phyloP scores from a whole-genome alignment of 2,888 invertebrate genomes.

The Hyalella azteca region DNA sequence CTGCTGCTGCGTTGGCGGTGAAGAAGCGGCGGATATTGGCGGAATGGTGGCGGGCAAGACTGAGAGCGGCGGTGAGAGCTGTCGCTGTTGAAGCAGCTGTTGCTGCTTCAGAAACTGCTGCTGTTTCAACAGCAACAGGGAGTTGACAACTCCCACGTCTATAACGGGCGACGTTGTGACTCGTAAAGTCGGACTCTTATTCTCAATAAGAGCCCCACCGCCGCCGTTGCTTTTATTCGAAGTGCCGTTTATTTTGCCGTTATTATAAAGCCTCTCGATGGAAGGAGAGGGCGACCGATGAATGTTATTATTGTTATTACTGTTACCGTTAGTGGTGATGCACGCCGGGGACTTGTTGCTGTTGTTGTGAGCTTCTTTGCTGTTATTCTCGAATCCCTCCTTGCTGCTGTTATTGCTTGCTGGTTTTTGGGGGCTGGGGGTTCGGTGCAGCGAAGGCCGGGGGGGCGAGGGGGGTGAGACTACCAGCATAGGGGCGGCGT shows the following conservation, averaged over 20 bases:
- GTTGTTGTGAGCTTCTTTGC: neutral
- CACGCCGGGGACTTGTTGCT: neutral
- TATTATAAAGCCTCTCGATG: neutral
- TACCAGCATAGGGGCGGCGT: slow-evolving; percentile 45
- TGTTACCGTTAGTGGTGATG: slow-evolving; percentile 29
- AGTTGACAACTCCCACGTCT: slow-evolving; percentile 33
- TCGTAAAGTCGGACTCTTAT: slow-evolving; percentile 19
- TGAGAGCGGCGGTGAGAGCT: slow-evolving; percentile 32
- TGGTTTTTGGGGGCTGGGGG: slow-evolving; percentile 35
- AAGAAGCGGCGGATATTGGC: slow-evolving; percentile 24
- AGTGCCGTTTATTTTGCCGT: slow-evolving; percentile 30
- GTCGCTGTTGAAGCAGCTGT: slow-evolving; percentile 17
- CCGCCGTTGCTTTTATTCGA: slow-evolving; percentile 6
- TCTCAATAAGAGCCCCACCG: neutral
- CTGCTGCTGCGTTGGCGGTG: neutral
- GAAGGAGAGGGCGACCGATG: slow-evolving; percentile 21
- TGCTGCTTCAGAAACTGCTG: slow-evolving; percentile 36
- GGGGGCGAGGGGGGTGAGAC: slow-evolving; percentile 50
- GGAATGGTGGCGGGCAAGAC: slow-evolving; percentile 29
- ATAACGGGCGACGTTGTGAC: slow-evolving; percentile 32
- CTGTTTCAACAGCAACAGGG: slow-evolving; percentile 30
- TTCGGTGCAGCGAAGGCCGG: slow-evolving; percentile 43
- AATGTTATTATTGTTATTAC: neutral
- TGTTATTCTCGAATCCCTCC: slow-evolving; percentile 29
- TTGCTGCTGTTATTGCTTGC: slow-evolving; percentile 38